These are phyloP conservation scores for Dorcus parallelipipedus DNA, from an alignment of 2,888 invertebrate genomes.

Conservation along the genomic window DNA sequence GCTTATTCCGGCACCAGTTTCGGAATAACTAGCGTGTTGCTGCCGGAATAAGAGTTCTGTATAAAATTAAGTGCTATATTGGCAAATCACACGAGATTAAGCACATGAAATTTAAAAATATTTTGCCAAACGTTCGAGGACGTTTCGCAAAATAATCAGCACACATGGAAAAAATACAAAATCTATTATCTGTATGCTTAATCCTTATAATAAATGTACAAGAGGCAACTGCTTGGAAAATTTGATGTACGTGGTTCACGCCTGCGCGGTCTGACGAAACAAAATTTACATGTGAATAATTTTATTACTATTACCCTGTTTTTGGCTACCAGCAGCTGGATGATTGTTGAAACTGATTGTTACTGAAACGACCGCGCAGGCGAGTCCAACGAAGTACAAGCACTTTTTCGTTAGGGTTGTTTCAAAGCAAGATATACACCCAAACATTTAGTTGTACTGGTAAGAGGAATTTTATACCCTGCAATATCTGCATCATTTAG, in stretches of 20 bases:
- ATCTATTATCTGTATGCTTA: constrained; percentile 11
- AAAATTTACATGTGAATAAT: not conserved
- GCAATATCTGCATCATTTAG: constrained; percentile 38
- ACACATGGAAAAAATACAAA: constrained; percentile 20
- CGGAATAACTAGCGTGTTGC: constrained; percentile 10
- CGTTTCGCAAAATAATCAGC: constrained; percentile 13
- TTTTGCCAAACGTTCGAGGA: constrained; percentile 9
- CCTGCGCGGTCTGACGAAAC: not conserved
- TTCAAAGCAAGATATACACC: constrained; percentile 21
- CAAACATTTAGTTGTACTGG: constrained; percentile 30
- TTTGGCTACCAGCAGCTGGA: constrained; percentile 4
- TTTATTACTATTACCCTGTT: constrained; percentile 16
- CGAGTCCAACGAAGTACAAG: not conserved
- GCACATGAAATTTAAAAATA: constrained; percentile 25
- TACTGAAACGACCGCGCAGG: not conserved
- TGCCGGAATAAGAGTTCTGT: constrained; percentile 16
- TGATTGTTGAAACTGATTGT: not conserved
- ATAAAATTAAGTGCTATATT: constrained; percentile 22
- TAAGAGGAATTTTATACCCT: constrained; percentile 41
- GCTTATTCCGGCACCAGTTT: constrained; percentile 2
- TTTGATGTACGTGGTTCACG: not conserved
- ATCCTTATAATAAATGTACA: constrained; percentile 21
- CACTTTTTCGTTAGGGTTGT: constrained; percentile 4
- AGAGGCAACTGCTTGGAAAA: constrained; percentile 22
- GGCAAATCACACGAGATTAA: constrained; percentile 35